A percentile compares a stretch with the other conserved stretches of the same genome.
Conservation (phyloP, 2,888 invertebrate genomes). For the Agrochola lychnidis region DNA sequence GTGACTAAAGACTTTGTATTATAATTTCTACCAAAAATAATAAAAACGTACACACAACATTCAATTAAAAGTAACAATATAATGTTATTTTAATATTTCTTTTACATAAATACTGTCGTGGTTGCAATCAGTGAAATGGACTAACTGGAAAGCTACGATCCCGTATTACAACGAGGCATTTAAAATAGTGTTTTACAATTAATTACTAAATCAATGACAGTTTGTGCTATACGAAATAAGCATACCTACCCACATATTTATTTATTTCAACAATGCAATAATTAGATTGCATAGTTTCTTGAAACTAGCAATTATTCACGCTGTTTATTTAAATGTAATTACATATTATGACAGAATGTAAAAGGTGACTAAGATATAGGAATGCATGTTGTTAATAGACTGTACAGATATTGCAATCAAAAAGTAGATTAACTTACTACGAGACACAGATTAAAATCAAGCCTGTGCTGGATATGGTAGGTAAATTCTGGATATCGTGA, state of each 20-base stretch:
- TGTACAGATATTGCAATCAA: neutral
- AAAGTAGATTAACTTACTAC: neutral
- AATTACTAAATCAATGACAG: neutral
- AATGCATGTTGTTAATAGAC: constrained; percentile 15
- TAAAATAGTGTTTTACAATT: neutral
- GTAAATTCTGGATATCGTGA: neutral
- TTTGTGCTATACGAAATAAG: constrained; percentile 5
- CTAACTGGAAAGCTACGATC: neutral
- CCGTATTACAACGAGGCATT: neutral
- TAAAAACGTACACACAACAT: neutral
- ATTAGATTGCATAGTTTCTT: constrained; percentile 35
- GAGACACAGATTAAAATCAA: neutral
- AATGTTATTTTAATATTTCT: neutral
- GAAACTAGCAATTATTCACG: constrained; percentile 30
- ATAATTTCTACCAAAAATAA: neutral
- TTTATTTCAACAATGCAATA: constrained; percentile 23
- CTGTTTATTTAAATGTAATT: constrained; percentile 30
- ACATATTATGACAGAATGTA: constrained; percentile 6
- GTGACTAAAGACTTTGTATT: neutral
- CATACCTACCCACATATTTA: neutral
- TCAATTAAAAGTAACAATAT: neutral
- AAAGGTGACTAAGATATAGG: constrained; percentile 10
- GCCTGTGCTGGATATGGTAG: neutral
- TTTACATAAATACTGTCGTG: neutral
- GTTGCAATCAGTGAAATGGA: neutral